phyloP scores from a whole-genome alignment of 2,113 vertebrate species.

The Bagarius yarrelli region DNA sequence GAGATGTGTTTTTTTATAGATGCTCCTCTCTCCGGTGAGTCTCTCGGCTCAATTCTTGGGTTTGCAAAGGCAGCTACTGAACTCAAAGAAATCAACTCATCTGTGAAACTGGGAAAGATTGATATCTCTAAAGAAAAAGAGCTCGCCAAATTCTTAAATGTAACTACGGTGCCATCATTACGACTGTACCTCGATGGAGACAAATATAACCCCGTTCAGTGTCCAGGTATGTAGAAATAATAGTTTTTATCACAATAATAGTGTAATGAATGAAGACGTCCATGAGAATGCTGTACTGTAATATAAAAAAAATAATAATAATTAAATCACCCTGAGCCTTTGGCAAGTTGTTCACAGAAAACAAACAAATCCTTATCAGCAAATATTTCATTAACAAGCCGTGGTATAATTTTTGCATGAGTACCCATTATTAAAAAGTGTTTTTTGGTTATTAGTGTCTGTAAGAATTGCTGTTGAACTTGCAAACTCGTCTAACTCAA shows the following conservation, averaged over 20 bases:
- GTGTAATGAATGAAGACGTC: neutral
- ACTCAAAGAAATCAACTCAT: conserved; percentile 74
- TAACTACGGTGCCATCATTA: conserved; percentile 68
- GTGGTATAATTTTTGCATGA: neutral
- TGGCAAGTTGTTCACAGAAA: neutral
- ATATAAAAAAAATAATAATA: neutral
- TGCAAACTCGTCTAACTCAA: too few species aligned
- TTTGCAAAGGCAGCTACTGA: conserved; percentile 77
- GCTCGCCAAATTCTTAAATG: conserved; percentile 75
- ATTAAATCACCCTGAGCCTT: neutral
- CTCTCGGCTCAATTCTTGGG: conserved; percentile 69
- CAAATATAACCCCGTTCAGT: conserved; percentile 74
- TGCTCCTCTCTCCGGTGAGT: conserved; percentile 70
- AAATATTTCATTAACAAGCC: neutral
- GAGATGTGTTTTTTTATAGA: conserved; percentile 66
- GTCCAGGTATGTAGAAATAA: conserved; percentile 73
- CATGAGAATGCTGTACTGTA: neutral
- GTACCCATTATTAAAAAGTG: too few species aligned
- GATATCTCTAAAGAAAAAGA: conserved; percentile 78
- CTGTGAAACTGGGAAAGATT: conserved; percentile 77
- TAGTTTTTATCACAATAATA: neutral
- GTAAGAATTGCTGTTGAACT: too few species aligned
- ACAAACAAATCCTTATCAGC: neutral
- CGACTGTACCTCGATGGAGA: conserved; percentile 83
- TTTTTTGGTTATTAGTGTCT: too few species aligned